A percentile compares a stretch with the other conserved stretches of the same genome.
phyloP scores from a whole-genome alignment of 1,140 invertebrate genomes.

The Apolygus lucorum region DNA sequence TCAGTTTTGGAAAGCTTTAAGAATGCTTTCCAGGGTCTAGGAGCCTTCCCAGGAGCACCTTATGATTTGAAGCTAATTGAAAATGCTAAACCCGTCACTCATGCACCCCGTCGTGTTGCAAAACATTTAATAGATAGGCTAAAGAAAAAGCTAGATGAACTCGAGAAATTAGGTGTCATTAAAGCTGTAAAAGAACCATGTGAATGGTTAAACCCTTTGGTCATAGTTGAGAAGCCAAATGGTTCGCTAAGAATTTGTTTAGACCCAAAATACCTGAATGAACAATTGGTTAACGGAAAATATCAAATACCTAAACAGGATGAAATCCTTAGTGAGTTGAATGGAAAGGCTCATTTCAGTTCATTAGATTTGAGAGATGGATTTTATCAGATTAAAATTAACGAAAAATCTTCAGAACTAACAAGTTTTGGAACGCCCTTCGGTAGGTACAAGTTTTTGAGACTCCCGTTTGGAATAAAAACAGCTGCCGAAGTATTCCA shows the following conservation, averaged over 20 bases:
- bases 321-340: conserved; percentile 26
- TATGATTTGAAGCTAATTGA: background rate
- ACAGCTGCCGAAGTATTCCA: background rate
- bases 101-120: background rate
- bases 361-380: conserved; percentile 30
- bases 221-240: conserved; percentile 18
- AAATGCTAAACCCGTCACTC: background rate
- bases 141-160: too few relatives aligned
- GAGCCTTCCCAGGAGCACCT: too few relatives aligned
- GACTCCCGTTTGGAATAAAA: conserved; percentile 6
- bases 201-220: conserved; percentile 32
- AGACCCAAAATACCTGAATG: conserved; percentile 33
- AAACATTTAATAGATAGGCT: too few relatives aligned
- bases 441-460: conserved; percentile 5
- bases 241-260: conserved; percentile 1
- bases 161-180: background rate
- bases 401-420: background rate
- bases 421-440: conserved; percentile 6
- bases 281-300: conserved; percentile 5
- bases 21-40: background rate
- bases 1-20: background rate
- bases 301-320: conserved; percentile 17
- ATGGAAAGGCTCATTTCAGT: conserved; percentile 22
- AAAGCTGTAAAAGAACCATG: conserved; percentile 27
- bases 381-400: conserved; percentile 27